Evolutionary conservation across 2,888 invertebrate species (phyloP), one percentile per base, ranked within the genome.

Genomic region (Sesamia inferens): DNA sequence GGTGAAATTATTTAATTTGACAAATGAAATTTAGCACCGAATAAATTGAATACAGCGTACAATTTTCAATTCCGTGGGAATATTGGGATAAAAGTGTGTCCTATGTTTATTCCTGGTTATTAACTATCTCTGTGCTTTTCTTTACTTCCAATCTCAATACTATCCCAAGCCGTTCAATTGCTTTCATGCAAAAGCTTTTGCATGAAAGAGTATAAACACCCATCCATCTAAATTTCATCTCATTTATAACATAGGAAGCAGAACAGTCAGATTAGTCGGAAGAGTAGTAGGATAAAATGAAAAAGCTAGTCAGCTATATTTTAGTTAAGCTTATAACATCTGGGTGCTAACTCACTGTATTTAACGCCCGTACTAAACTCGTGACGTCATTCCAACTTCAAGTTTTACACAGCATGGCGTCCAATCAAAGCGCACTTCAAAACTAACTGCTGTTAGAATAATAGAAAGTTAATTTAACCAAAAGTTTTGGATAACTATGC

Each of bases 401-500:
- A 79, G 68, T 67, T 70, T 57, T 54, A 63, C 47, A 58, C 74
- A 81, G 68, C 42, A 82, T 82, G 83, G 83, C 80, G 68, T 31
- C 74, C n/a, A 76, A 79, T 83, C 69, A 76, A 83, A 83, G 71
- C 76, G 76, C 79, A 83, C 68, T 83, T 68, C 61, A 1, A 47
- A 71, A 71, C 76, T 76, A 72, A 72, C 80, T 78, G 63, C 67
- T 57, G 66, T 83, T 76, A 67, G 78, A 87, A 85, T 82, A 88
- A 87, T 82, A 82, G 82, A 84, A 85, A 87, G 78, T 85, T 85
- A 83, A 88, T 86, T 81, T 72, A 66, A 72, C 65, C 62, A 16
- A 73, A 85, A 88, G 75, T 82, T 87, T 84, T 67, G 77, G n/a
- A 67, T 80, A 79, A 77, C 76, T 85, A 85, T 87, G 85, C 81